A percentile compares a stretch with the other conserved stretches of the same genome.
Conservation (phyloP, 2,113 vertebrate species). For the Ranitomeya variabilis region DNA sequence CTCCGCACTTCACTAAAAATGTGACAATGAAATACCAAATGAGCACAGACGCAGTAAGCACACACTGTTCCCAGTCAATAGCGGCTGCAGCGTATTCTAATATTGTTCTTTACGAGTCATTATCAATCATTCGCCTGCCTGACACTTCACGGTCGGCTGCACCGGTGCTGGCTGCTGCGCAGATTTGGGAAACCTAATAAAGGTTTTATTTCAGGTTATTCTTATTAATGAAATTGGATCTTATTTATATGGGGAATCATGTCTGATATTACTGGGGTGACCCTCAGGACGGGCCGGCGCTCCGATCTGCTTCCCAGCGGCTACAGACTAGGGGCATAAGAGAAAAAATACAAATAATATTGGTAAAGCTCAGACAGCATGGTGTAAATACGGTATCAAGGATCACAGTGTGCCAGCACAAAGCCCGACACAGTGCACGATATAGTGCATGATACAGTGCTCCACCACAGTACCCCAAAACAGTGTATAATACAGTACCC, state of each 20-base stretch:
- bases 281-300: no score
- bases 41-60: background rate
- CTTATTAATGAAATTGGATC: background rate
- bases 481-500: no score
- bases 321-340: no score
- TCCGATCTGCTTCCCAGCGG: no score
- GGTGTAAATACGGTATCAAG: no score
- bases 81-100: constrained; percentile 13
- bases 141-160: background rate
- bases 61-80: background rate
- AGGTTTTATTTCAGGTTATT: background rate
- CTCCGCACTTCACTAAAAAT: background rate
- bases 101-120: constrained; percentile 25
- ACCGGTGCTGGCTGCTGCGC: background rate
- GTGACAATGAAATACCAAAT: constrained; percentile 15
- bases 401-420: no score
- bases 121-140: constrained; percentile 29
- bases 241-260: background rate
- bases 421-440: no score
- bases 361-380: no score
- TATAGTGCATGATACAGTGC: no score
- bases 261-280: no score
- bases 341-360: no score
- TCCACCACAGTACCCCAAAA: no score
- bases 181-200: background rate